Percentiles rank a stretch among this genome's conserved stretches.
phyloP scores from a whole-genome alignment of 1,140 invertebrate genomes.

The Cepaea nemoralis region DNA sequence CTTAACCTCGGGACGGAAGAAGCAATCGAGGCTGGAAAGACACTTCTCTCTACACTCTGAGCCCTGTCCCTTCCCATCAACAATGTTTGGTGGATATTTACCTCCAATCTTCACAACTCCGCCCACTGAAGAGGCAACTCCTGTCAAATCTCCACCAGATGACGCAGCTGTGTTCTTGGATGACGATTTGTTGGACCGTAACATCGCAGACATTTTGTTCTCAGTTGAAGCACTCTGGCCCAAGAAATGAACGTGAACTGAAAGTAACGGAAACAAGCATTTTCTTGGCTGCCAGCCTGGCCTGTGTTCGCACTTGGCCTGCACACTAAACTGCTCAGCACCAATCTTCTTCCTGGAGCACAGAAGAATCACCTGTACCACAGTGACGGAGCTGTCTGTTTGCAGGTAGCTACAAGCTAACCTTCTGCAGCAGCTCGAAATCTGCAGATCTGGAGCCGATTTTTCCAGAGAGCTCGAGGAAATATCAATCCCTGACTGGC shows the following conservation, averaged over 20 bases:
- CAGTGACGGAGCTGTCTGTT: no score
- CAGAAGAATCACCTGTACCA: no score
- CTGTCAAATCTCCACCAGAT: not conserved
- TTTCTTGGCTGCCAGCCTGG: no score
- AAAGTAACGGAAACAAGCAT: no score
- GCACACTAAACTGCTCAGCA: no score
- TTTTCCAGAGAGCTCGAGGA: no score
- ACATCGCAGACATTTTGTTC: slow-evolving; percentile 55
- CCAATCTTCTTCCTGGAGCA: no score
- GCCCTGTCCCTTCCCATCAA: not conserved
- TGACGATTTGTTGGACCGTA: slow-evolving; percentile 53
- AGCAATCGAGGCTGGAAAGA: slow-evolving; percentile 11
- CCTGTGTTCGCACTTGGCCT: no score
- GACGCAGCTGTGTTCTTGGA: slow-evolving; percentile 45
- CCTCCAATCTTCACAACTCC: not conserved
- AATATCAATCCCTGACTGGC: no score
- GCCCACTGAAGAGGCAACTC: not conserved
- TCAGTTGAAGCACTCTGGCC: slow-evolving; percentile 56
- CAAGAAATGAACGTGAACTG: slow-evolving; percentile 44
- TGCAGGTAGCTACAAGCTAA: no score
- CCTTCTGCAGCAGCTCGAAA: no score
- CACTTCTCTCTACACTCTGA: slow-evolving; percentile 15
- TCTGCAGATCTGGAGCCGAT: no score
- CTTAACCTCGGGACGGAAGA: not conserved
- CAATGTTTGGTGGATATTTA: not conserved